Conservation (phyloP, 92 coral and sea anemone genomes). For the Desmophyllum pertusum region DNA sequence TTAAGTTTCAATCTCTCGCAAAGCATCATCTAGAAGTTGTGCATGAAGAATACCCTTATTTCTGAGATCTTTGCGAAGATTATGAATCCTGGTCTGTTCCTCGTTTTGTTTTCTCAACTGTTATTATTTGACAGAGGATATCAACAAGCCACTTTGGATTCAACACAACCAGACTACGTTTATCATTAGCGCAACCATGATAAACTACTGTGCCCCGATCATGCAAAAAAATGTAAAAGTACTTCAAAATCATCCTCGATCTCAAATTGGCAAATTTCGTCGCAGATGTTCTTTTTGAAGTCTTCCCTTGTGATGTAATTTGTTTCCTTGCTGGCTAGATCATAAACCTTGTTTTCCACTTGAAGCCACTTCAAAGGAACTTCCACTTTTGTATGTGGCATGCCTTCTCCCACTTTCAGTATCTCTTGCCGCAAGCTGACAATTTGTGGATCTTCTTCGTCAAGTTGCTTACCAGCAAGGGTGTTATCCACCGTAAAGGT, state of each 20-base stretch:
- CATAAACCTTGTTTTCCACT: not conserved
- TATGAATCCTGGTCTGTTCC: not conserved
- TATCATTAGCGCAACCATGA: not conserved
- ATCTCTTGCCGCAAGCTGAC: not conserved
- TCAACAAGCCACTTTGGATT: constrained; percentile 9
- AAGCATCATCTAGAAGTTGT: not conserved
- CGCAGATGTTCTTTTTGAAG: not conserved
- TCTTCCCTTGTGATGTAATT: not conserved
- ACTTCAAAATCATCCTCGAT: constrained; percentile 7
- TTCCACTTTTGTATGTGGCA: not conserved
- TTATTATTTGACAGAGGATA: constrained; percentile 2
- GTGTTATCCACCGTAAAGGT: constrained; percentile 6
- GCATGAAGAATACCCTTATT: not conserved
- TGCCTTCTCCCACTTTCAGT: not conserved
- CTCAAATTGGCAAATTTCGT: not conserved
- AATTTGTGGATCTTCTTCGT: not conserved
- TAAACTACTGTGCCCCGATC: constrained; percentile 13
- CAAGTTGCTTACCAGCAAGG: not conserved
- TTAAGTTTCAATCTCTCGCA: not conserved
- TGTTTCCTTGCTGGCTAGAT: not conserved
- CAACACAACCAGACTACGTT: not conserved
- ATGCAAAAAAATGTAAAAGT: constrained; percentile 5
- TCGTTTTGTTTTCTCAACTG: not conserved
- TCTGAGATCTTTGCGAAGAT: not conserved
- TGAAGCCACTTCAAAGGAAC: constrained; percentile 11